phyloP scores from a whole-genome alignment of 1,140 invertebrate genomes.

The Caenorhabditis latens region DNA sequence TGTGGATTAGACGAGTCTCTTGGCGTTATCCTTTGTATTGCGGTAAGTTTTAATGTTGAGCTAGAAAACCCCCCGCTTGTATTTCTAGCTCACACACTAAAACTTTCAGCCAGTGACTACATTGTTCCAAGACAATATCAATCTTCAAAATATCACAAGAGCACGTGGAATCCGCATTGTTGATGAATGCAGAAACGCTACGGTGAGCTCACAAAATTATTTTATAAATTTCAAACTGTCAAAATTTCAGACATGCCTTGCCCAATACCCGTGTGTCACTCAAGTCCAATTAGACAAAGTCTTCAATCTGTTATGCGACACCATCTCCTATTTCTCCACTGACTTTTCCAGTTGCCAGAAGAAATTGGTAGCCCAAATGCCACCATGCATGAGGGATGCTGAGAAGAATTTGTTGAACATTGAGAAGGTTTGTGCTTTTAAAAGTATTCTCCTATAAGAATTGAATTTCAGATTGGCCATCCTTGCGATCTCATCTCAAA shows the following conservation, averaged over 20 bases:
- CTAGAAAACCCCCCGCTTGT: background rate
- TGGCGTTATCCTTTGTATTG: background rate
- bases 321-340: slow-evolving; percentile 29
- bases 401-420: background rate
- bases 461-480: background rate
- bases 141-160: background rate
- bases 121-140: background rate
- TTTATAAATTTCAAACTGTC: background rate
- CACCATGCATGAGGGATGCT: slow-evolving; percentile 10
- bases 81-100: background rate
- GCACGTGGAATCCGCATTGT: slow-evolving; percentile 23
- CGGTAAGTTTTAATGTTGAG: background rate
- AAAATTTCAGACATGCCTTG: background rate
- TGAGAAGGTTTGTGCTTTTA: background rate
- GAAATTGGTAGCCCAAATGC: slow-evolving; percentile 1
- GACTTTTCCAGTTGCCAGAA: slow-evolving; percentile 11
- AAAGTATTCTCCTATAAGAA: background rate
- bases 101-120: slow-evolving; percentile 5
- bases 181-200: slow-evolving; percentile 28
- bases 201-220: background rate
- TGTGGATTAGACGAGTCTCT: slow-evolving; percentile 16
- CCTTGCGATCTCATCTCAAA: background rate
- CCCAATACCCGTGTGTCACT: background rate
- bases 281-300: slow-evolving; percentile 11
- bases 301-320: slow-evolving; percentile 4